phyloP scores from a whole-genome alignment of 64 coral and sea anemone species.

The Exaiptasia diaphana region DNA sequence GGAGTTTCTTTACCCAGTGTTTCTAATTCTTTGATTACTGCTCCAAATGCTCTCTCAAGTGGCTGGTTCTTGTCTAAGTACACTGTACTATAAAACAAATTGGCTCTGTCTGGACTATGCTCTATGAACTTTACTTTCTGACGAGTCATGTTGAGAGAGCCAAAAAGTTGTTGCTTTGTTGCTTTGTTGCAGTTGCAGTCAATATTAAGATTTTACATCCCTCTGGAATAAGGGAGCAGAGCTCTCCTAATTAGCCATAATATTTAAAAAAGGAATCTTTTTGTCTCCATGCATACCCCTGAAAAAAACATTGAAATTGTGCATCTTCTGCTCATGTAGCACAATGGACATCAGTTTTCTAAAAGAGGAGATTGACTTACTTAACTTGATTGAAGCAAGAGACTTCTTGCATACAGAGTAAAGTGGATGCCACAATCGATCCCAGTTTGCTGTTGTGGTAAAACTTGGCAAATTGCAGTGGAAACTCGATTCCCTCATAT shows the following conservation, averaged over 20 bases:
- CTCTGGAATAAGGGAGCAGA: conserved; percentile 49
- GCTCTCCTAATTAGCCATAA: conserved; percentile 69
- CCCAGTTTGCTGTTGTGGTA: conserved; percentile 16
- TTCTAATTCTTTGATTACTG: conserved; percentile 56
- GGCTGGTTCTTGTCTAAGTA: conserved; percentile 51
- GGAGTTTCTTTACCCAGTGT: not conserved
- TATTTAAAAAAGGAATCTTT: conserved; percentile 56
- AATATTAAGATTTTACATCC: conserved; percentile 44
- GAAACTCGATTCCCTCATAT: conserved; percentile 2
- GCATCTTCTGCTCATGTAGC: too few species aligned
- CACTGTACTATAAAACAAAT: conserved; percentile 16
- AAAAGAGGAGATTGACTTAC: too few species aligned
- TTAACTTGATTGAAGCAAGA: conserved; percentile 25
- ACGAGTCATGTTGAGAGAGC: not conserved
- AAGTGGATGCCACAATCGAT: conserved; percentile 29
- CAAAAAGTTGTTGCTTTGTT: conserved; percentile 44
- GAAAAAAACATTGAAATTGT: not conserved
- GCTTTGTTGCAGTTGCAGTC: conserved; percentile 75
- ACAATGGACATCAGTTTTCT: too few species aligned
- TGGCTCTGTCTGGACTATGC: conserved; percentile 47
- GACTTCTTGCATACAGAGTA: not conserved
- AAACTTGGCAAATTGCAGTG: not conserved
- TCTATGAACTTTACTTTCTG: conserved; percentile 49
- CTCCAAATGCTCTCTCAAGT: conserved; percentile 36
- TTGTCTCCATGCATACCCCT: conserved; percentile 48